Percentiles rank a stretch among this genome's conserved stretches.
Evolutionary conservation across 1,140 invertebrate species (phyloP).

Genomic region (Steinernema khuongi): DNA sequence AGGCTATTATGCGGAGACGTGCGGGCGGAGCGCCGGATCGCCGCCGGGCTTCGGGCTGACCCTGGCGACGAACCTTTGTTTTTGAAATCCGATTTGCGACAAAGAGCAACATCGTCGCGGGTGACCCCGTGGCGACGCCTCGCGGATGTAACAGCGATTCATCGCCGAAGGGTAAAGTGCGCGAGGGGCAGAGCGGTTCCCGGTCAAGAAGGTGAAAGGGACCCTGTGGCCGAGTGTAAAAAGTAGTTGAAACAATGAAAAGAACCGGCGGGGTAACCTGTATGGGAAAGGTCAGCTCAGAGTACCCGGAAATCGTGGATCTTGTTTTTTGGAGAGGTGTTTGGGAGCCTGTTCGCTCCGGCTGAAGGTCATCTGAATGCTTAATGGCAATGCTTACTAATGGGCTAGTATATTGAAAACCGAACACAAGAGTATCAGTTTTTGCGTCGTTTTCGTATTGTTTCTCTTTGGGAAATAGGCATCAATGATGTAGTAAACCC

Average conservation of each 20-base stretch:
- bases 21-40: not conserved
- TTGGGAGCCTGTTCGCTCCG: no score
- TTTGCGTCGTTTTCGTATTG: no score
- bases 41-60: not conserved
- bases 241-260: not conserved
- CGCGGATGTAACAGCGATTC: not conserved
- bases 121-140: not conserved
- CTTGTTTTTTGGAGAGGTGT: no score
- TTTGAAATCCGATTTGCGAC: slow-evolving; percentile 7
- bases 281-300: not conserved
- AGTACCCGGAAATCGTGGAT: no score
- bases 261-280: no score
- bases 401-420: no score
- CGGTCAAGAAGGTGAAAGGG: not conserved
- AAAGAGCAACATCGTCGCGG: not conserved
- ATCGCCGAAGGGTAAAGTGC: not conserved
- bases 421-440: no score
- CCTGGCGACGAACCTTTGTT: not conserved
- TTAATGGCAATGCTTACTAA: no score
- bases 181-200: not conserved
- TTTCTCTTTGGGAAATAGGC: no score
- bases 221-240: not conserved
- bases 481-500: no score
- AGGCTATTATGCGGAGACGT: not conserved
- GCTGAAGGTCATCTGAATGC: no score